Percentiles rank a stretch among this genome's conserved stretches.
Evolutionary conservation across 1,140 invertebrate genomes (phyloP).

Genomic region (Hycleus phaleratus): DNA sequence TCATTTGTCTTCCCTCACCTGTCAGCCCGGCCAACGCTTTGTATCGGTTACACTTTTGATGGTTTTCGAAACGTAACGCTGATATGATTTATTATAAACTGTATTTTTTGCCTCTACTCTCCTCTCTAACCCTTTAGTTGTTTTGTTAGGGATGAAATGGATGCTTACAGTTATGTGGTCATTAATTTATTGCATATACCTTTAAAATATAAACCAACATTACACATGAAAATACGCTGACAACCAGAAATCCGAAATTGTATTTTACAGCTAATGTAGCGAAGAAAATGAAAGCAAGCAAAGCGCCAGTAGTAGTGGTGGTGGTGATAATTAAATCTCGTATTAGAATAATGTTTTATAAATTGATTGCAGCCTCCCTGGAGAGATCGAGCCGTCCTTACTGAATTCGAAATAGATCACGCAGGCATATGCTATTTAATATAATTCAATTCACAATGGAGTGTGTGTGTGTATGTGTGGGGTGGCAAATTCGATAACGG

Average conservation of each 20-base stretch:
- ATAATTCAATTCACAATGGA: conserved; percentile 34
- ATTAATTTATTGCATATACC: conserved; percentile 2
- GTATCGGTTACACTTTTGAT: conserved; percentile 30
- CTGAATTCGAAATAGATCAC: conserved; percentile 28
- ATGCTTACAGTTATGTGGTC: conserved; percentile 6
- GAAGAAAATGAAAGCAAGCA: no score
- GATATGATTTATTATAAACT: conserved; percentile 31
- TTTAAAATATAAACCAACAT: no score
- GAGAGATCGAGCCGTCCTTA: not conserved
- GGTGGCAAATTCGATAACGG: conserved; percentile 42
- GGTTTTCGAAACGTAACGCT: conserved; percentile 28
- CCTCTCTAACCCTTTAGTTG: conserved; percentile 25
- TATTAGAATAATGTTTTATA: not conserved
- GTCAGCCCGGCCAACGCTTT: conserved; percentile 30
- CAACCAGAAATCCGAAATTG: no score
- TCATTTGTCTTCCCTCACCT: conserved; percentile 34
- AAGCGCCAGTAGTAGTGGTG: no score
- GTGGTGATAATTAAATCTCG: not conserved
- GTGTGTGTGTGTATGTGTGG: conserved; percentile 25
- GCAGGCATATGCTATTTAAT: conserved; percentile 35
- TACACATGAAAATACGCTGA: no score
- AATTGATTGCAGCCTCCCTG: conserved; percentile 1
- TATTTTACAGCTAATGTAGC: no score
- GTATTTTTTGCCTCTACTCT: conserved; percentile 4
- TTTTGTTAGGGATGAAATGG: conserved; percentile 23